phyloP scores from a whole-genome alignment of 2,888 invertebrate genomes.

The Ganaspis brasiliensis region DNA sequence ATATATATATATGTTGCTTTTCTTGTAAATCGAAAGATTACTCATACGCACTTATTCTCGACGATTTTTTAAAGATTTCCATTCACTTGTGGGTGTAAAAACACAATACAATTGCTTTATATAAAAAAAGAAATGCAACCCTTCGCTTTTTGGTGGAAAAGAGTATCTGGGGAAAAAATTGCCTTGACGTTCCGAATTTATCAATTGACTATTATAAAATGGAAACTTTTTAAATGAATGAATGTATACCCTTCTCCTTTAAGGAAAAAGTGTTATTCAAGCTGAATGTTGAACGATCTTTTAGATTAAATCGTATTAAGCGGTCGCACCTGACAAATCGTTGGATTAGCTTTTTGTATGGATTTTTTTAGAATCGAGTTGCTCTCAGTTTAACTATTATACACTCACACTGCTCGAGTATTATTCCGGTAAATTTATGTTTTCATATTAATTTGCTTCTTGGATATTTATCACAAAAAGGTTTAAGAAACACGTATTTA shows the following conservation, averaged over 20 bases:
- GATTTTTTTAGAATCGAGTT: conserved; percentile 13
- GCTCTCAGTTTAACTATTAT: not conserved
- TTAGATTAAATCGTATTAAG: conserved; percentile 53
- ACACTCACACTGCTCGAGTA: no score
- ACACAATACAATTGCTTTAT: conserved; percentile 11
- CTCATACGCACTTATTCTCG: not conserved
- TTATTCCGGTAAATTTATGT: no score
- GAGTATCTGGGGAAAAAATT: conserved; percentile 45
- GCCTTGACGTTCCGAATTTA: conserved; percentile 60
- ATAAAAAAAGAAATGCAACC: no score
- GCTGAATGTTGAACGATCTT: conserved; percentile 51
- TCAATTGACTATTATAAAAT: conserved; percentile 58
- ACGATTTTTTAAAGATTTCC: conserved; percentile 7
- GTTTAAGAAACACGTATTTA: no score
- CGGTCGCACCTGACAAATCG: conserved; percentile 72
- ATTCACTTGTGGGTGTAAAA: not conserved
- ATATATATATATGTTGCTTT: no score
- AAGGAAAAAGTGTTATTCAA: conserved; percentile 59
- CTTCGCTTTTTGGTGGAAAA: conserved; percentile 46
- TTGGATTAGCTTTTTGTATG: conserved; percentile 62
- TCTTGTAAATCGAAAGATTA: conserved; percentile 34
- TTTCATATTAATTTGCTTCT: no score
- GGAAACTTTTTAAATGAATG: conserved; percentile 49
- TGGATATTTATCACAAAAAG: no score
- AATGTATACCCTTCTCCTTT: conserved; percentile 5